These are phyloP conservation scores for Palloptera scutellata DNA, from an alignment of 2,888 invertebrate species.

Conservation along the genomic window DNA sequence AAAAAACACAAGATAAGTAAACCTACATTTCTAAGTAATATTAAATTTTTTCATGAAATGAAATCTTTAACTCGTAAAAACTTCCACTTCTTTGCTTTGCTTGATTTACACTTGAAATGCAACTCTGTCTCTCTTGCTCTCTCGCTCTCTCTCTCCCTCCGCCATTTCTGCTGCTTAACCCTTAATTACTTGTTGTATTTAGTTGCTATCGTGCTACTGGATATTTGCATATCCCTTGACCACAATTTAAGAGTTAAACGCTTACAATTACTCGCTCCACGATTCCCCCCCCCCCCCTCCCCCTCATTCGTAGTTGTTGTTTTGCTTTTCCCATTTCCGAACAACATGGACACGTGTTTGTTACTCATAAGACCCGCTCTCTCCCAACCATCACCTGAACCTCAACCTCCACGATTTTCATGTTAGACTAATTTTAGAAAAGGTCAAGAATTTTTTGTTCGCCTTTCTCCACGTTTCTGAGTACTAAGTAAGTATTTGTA, in stretches of 20 bases:
- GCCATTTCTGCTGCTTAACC: slow-evolving; percentile 18
- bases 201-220: no score
- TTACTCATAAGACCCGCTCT: neutral
- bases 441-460: neutral
- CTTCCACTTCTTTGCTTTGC: no score
- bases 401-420: neutral
- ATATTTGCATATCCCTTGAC: slow-evolving; percentile 26
- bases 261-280: slow-evolving; percentile 42
- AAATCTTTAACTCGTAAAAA: no score
- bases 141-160: no score
- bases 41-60: neutral
- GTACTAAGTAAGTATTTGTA: neutral
- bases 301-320: neutral
- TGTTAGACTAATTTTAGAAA: no score
- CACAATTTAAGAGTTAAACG: slow-evolving; percentile 43
- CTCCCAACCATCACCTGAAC: neutral
- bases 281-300: slow-evolving; percentile 6
- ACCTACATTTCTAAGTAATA: neutral
- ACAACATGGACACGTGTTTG: slow-evolving; percentile 2
- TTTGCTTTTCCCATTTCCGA: neutral
- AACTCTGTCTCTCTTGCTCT: no score
- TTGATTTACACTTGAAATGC: no score
- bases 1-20: no score
- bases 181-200: slow-evolving; percentile 26
- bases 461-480: neutral